Percentiles rank a stretch among this genome's conserved stretches.
Evolutionary conservation across 2,797 vertebrate species (phyloP).

Genomic region (Phyllotis vaccarum): DNA sequence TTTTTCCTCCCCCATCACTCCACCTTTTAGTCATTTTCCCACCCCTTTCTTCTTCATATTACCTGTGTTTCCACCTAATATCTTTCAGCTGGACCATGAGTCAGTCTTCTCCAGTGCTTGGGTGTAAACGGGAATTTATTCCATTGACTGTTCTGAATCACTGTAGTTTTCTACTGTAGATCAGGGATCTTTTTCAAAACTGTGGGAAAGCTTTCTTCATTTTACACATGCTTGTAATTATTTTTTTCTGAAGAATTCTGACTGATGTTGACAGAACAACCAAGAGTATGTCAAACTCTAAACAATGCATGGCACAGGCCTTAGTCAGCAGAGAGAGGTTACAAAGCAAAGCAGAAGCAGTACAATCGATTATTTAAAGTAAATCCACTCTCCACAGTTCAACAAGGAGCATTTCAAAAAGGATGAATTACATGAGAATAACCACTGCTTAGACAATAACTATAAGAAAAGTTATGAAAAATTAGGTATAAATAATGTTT

Average conservation of each 20-base stretch:
- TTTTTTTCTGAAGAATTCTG: background rate
- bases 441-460: background rate
- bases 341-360: background rate
- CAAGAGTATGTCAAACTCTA: background rate
- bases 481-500: no score
- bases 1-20: accelerated
- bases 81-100: background rate
- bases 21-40: background rate
- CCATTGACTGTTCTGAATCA: accelerated
- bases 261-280: background rate
- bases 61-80: background rate
- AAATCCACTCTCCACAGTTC: no score
- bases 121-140: background rate
- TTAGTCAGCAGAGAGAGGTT: background rate
- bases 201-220: background rate
- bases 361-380: background rate
- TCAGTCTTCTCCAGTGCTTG: background rate
- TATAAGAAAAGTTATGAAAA: accelerated
- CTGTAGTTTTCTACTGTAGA: background rate
- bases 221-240: background rate
- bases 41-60: background rate
- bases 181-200: background rate
- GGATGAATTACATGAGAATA: background rate
- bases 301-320: background rate
- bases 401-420: background rate